Evolutionary conservation across 2,888 invertebrate species (phyloP).

Genomic region (Stenichneumon culpator): DNA sequence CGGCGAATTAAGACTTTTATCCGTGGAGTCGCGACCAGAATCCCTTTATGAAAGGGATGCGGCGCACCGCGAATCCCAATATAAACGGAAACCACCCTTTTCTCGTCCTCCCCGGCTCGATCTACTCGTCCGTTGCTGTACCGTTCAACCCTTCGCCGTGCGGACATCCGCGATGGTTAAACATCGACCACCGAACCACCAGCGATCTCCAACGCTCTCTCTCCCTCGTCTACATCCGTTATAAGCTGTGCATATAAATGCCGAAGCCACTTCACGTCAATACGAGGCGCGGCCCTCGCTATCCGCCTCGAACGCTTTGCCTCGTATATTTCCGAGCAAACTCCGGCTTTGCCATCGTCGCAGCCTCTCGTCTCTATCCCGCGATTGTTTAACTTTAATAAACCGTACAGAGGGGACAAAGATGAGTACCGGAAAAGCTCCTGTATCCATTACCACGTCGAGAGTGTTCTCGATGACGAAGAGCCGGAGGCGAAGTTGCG

Average conservation of each 20-base stretch:
- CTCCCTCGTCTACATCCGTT: slow-evolving; percentile 47
- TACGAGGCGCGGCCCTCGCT: slow-evolving; percentile 22
- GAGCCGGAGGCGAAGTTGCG: slow-evolving; percentile 13
- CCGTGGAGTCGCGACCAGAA: slow-evolving; percentile 66
- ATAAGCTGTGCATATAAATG: slow-evolving; percentile 63
- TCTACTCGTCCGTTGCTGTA: slow-evolving; percentile 13
- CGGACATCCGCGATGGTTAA: slow-evolving; percentile 57
- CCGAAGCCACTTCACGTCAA: slow-evolving; percentile 58
- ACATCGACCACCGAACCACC: slow-evolving; percentile 45
- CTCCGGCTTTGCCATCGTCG: slow-evolving; percentile 10
- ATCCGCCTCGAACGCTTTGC: background rate
- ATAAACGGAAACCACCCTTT: slow-evolving; percentile 59
- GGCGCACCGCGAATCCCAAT: slow-evolving; percentile 66
- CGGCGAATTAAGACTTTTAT: slow-evolving; percentile 68
- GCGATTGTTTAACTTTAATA: slow-evolving; percentile 64
- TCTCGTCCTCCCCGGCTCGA: slow-evolving; percentile 35
- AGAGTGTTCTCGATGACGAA: slow-evolving; percentile 21
- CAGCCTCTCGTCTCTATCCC: slow-evolving; percentile 11
- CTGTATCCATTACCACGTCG: slow-evolving; percentile 4
- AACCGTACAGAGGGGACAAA: slow-evolving; percentile 11
- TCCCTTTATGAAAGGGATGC: slow-evolving; percentile 67
- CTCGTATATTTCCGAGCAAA: slow-evolving; percentile 41
- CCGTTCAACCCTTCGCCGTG: slow-evolving; percentile 27
- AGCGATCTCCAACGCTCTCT: background rate
- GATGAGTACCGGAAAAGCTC: slow-evolving; percentile 4